Evolutionary conservation across 2,888 invertebrate genomes (phyloP).

Genomic region (Odontocerum albicorne): DNA sequence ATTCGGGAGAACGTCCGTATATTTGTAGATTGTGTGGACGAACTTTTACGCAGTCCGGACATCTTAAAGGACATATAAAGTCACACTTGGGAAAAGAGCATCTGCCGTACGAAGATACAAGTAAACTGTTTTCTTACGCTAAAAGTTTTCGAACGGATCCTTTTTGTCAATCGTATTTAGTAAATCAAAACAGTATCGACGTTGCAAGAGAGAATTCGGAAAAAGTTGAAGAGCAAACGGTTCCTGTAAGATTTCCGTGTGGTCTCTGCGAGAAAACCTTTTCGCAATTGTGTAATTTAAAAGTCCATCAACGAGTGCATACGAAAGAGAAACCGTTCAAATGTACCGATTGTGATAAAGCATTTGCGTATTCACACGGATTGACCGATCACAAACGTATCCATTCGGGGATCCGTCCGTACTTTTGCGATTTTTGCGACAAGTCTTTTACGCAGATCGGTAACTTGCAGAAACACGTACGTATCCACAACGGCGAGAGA

Average conservation of each 20-base stretch:
- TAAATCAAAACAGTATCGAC: too few species aligned
- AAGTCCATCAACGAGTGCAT: neutral
- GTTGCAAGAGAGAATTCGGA: too few species aligned
- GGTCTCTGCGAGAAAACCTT: neutral
- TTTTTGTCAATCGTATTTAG: too few species aligned
- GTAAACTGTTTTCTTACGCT: neutral
- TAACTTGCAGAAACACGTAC: neutral
- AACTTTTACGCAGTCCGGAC: neutral
- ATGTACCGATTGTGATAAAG: neutral
- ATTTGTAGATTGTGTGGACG: neutral
- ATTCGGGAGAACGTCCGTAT: neutral
- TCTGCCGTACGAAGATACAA: neutral
- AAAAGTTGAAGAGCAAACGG: too few species aligned
- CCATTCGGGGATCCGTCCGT: neutral
- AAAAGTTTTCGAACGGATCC: too few species aligned
- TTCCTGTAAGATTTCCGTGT: neutral
- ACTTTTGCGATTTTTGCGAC: neutral
- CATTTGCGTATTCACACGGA: neutral
- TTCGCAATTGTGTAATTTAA: neutral
- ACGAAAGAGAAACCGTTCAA: neutral
- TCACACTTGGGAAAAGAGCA: neutral
- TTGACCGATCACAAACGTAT: neutral
- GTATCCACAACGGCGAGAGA: neutral
- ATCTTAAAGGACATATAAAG: neutral
- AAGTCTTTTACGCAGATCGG: neutral